Conservation (phyloP, 2,888 invertebrate genomes). For the Troides helena region DNA sequence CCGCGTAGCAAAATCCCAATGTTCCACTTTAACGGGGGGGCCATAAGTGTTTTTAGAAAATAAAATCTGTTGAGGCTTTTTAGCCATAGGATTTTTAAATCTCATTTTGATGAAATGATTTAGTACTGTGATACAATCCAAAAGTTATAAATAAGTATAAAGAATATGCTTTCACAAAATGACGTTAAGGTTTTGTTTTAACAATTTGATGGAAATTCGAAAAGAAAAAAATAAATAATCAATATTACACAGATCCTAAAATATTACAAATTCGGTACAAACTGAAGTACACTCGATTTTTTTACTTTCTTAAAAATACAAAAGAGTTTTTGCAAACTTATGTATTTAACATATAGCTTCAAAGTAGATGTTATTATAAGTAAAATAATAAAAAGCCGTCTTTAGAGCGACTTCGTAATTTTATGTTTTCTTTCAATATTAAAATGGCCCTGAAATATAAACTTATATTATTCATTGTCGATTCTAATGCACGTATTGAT, state of each 20-base stretch:
- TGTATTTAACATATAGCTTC: too few relatives aligned
- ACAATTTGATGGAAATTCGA: background rate
- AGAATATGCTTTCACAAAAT: background rate
- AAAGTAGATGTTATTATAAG: too few relatives aligned
- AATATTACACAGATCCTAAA: background rate
- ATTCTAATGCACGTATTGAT: too few relatives aligned
- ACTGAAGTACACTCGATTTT: background rate
- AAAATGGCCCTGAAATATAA: too few relatives aligned
- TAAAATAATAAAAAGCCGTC: too few relatives aligned
- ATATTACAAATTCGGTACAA: background rate
- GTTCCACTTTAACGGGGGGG: constrained; percentile 61
- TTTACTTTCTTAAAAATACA: too few relatives aligned
- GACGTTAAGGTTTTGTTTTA: background rate
- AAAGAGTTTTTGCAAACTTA: too few relatives aligned
- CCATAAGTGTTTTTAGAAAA: constrained; percentile 70
- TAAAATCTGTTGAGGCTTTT: constrained; percentile 70
- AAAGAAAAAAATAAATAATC: background rate
- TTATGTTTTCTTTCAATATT: too few relatives aligned
- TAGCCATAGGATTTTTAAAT: constrained; percentile 57
- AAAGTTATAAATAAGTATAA: background rate
- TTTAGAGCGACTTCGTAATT: too few relatives aligned
- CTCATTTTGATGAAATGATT: constrained; percentile 45
- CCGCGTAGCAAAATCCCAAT: constrained; percentile 68
- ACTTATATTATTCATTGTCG: too few relatives aligned
- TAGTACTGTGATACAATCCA: background rate